A percentile compares a stretch with the other conserved stretches of the same genome.
These are phyloP conservation scores for Dasyornis broadbenti DNA, from an alignment of 2,113 vertebrate genomes.

Conservation along the genomic window DNA sequence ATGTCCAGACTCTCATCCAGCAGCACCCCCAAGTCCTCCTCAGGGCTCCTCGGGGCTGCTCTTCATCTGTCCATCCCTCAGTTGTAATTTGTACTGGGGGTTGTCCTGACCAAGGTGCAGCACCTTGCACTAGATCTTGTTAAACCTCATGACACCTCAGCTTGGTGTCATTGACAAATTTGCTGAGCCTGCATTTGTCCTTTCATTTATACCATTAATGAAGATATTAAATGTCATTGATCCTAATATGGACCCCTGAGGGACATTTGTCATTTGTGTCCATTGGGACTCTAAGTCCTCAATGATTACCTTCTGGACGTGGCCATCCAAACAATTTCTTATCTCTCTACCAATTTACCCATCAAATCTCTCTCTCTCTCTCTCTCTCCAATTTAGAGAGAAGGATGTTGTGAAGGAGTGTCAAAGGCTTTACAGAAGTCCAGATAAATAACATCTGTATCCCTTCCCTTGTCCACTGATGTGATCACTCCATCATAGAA, in stretches of 20 bases:
- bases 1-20: background rate
- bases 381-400: background rate
- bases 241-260: background rate
- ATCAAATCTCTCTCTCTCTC: background rate
- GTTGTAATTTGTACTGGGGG: too few species aligned
- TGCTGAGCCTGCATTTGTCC: background rate
- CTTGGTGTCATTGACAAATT: background rate
- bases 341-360: background rate
- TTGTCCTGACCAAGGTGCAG: background rate
- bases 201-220: background rate
- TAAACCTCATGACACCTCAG: background rate
- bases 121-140: background rate
- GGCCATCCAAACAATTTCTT: background rate
- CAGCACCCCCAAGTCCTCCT: background rate
- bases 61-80: background rate
- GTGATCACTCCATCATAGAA: background rate
- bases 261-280: background rate
- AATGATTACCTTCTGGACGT: background rate
- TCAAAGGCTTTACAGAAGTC: background rate
- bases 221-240: background rate
- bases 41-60: background rate
- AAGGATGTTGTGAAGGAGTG: background rate
- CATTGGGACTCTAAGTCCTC: too few species aligned
- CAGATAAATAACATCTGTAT: background rate
- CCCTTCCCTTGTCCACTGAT: too few species aligned